Evolutionary conservation across 2,113 vertebrate species (phyloP).

Genomic region (Aldabrachelys gigantea): DNA sequence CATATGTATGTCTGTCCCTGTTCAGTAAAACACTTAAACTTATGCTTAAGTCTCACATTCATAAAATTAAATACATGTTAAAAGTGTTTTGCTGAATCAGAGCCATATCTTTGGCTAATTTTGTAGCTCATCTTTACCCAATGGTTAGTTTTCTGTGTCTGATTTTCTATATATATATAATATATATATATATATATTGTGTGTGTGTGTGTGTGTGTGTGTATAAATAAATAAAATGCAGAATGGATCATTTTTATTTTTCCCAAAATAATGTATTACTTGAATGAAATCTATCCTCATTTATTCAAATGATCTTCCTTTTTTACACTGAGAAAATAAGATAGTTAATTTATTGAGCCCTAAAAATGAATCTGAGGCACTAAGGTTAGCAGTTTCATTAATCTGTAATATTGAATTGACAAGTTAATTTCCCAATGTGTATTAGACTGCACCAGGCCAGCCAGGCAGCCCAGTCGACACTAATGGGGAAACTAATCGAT

Average conservation of each 20-base stretch:
- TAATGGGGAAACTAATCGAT: constrained; percentile 72
- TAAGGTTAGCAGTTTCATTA: constrained; percentile 70
- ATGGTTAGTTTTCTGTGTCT: constrained; percentile 1
- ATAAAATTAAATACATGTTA: constrained; percentile 10
- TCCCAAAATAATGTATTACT: constrained; percentile 46
- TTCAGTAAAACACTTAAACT: constrained; percentile 35
- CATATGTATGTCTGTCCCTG: background rate
- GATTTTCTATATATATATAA: background rate
- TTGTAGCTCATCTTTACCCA: constrained; percentile 2
- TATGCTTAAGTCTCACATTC: constrained; percentile 28
- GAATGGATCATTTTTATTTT: constrained; percentile 12
- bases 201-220: background rate
- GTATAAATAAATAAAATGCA: background rate
- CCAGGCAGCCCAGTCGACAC: constrained; percentile 40
- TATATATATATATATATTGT: no score
- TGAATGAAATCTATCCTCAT: constrained; percentile 43
- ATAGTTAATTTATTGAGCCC: constrained; percentile 65
- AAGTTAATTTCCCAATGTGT: constrained; percentile 62
- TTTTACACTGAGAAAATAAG: constrained; percentile 58
- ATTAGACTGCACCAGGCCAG: constrained; percentile 35
- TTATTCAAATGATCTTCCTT: constrained; percentile 24
- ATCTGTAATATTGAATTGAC: constrained; percentile 62
- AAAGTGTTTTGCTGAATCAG: background rate
- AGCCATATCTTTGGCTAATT: constrained; percentile 24
- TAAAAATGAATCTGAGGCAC: constrained; percentile 57